Conservation (phyloP, 2,888 invertebrate genomes). For the Mesochorus sp. region DNA sequence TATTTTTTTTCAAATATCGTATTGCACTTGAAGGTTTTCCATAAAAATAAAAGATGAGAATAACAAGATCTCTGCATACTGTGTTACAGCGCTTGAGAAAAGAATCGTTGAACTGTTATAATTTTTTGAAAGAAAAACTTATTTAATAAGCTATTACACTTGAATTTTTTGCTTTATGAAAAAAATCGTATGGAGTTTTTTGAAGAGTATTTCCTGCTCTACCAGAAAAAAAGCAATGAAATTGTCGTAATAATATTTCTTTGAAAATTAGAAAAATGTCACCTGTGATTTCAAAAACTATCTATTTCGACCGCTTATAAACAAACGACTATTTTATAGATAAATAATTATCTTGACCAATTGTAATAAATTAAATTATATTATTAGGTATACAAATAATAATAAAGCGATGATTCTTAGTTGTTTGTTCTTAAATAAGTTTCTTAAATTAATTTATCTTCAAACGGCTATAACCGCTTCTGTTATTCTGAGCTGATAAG, state of each 20-base stretch:
- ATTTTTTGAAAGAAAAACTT: background rate
- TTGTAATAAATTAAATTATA: too few species aligned
- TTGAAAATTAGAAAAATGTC: background rate
- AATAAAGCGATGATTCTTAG: background rate
- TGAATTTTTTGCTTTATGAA: background rate
- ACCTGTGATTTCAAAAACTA: background rate
- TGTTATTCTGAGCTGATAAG: too few species aligned
- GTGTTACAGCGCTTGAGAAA: slow-evolving; percentile 3
- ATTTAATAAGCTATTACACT: background rate
- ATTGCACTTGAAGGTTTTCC: slow-evolving; percentile 4
- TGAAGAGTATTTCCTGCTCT: background rate
- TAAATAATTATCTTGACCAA: too few species aligned
- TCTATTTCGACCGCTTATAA: background rate
- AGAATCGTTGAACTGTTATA: background rate
- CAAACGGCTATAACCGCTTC: background rate
- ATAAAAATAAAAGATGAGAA: background rate
- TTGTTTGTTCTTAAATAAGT: background rate
- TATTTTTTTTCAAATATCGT: background rate
- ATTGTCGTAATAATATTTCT: background rate
- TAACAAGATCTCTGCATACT: background rate
- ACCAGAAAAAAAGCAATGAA: background rate
- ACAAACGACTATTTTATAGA: too few species aligned
- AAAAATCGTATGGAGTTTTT: background rate
- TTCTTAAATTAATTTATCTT: background rate
- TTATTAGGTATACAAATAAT: background rate